Evolutionary conservation across 92 coral and sea anemone genomes (phyloP), one percentile per base, ranked within the genome.

Genomic region (Palythoa caribaeorum): DNA sequence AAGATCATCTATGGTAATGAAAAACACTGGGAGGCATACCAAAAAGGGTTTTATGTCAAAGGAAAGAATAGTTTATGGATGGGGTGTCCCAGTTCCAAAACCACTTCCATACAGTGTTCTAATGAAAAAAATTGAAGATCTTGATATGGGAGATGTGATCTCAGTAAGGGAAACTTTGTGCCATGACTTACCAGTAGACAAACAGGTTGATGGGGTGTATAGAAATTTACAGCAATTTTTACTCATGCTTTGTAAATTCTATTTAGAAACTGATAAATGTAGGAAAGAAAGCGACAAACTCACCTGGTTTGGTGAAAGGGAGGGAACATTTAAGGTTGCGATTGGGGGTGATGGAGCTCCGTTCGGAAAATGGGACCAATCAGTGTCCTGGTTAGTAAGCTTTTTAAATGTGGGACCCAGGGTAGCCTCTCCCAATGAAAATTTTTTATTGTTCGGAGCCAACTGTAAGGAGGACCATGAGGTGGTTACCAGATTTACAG

Each of bases 331-430:
- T 44, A 44, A 44, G 48, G 48, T 44, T 44, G 48, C 48, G 48
- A 44, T 44, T 44, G 48, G 48, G 47, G 1, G 48, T 44, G 1
- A 44, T 44, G 48, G 48, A 44, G 48, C 1, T 44, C n/a, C 88
- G 40, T 52, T 85, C 73, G 69, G 83, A 81, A 69, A 69, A 8
- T 69, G 74, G 74, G 74, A 69, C 5, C 88, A 91, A 62, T 93
- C 91, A 0, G 60, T 84, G 83, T 73, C 96, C 10, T 93, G 90
- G 90, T 76, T 92, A 52, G 88, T 92, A 6, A 90, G 94, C n/a
- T 87, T 94, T 57, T 83, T 94, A 3, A 92, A 94, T 88, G 91
- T 85, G 14, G 92, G 93, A 38, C 53, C 93, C 11, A 51, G 93
- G 60, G 86, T 92, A 1, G 95, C 92, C 3, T 28, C 78, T 35